These are phyloP conservation scores for Zygaena filipendulae DNA, from an alignment of 2,888 invertebrate genomes.

Conservation along the genomic window DNA sequence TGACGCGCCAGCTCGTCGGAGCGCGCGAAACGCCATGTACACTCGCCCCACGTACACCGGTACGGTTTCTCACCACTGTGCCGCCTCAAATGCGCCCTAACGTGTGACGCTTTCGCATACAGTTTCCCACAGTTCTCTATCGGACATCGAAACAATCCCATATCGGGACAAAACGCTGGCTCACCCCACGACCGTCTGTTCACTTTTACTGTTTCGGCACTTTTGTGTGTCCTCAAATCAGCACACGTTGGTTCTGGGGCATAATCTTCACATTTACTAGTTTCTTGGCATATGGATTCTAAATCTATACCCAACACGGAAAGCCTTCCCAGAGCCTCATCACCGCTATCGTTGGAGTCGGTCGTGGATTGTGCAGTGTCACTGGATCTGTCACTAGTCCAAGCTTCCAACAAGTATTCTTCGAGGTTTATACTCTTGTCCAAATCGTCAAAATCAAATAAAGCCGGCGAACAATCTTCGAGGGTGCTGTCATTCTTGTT, in stretches of 20 bases:
- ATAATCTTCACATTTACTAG: neutral
- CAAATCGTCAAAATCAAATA: conserved; percentile 51
- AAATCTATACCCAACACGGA: conserved; percentile 28
- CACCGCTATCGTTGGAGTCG: conserved; percentile 29
- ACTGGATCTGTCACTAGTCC: conserved; percentile 37
- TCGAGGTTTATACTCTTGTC: conserved; percentile 47
- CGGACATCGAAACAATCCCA: conserved; percentile 75
- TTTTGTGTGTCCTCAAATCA: conserved; percentile 2
- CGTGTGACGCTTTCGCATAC: conserved; percentile 90
- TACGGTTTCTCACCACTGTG: conserved; percentile 87
- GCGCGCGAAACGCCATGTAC: conserved; percentile 92
- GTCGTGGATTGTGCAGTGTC: conserved; percentile 31
- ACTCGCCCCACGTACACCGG: conserved; percentile 80
- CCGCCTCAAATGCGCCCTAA: conserved; percentile 87
- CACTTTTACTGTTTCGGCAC: conserved; percentile 21
- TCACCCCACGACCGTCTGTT: conserved; percentile 45
- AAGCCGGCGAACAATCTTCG: conserved; percentile 28
- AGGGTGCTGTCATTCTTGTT: conserved; percentile 36
- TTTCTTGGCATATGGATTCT: conserved; percentile 25
- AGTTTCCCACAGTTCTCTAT: conserved; percentile 80
- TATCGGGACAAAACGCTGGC: conserved; percentile 48
- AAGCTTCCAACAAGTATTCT: conserved; percentile 45
- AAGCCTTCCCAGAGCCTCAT: conserved; percentile 22
- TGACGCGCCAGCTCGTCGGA: conserved; percentile 95
- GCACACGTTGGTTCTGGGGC: neutral